Evolutionary conservation across 2,797 vertebrate genomes (phyloP).

Genomic region (Eulemur coronatus): DNA sequence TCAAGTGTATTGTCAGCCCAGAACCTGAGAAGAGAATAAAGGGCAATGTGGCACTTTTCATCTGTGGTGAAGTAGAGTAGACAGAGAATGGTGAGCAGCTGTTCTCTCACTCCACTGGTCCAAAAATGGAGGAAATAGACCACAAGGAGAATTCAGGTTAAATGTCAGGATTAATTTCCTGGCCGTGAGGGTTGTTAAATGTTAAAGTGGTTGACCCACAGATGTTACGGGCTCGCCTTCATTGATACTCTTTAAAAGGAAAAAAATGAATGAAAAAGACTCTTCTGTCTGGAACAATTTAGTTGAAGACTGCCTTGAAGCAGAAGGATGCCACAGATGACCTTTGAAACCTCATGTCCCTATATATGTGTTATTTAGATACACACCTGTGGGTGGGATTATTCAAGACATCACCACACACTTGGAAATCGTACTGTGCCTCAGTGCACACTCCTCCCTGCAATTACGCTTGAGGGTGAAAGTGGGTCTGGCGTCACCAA

Average conservation of each 20-base stretch:
- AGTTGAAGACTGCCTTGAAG: not conserved
- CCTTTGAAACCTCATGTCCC: not conserved
- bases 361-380: not conserved
- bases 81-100: slow-evolving; percentile 8
- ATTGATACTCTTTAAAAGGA: not conserved
- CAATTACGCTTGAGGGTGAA: not conserved
- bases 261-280: slow-evolving; percentile 36
- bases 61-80: not conserved
- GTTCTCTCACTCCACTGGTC: not conserved
- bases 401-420: not conserved
- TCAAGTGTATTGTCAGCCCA: not conserved
- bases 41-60: not conserved
- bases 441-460: not conserved
- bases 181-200: not conserved
- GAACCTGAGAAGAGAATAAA: not conserved
- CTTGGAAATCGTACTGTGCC: not conserved
- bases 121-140: slow-evolving; percentile 8
- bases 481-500: not conserved
- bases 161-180: slow-evolving; percentile 57
- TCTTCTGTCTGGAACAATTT: not conserved
- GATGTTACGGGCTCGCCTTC: not conserved
- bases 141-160: slow-evolving; percentile 43
- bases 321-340: not conserved
- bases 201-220: slow-evolving; percentile 14
- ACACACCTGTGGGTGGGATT: too few species aligned